Evolutionary conservation across 2,888 invertebrate genomes (phyloP).

Genomic region (Alcis repandata): DNA sequence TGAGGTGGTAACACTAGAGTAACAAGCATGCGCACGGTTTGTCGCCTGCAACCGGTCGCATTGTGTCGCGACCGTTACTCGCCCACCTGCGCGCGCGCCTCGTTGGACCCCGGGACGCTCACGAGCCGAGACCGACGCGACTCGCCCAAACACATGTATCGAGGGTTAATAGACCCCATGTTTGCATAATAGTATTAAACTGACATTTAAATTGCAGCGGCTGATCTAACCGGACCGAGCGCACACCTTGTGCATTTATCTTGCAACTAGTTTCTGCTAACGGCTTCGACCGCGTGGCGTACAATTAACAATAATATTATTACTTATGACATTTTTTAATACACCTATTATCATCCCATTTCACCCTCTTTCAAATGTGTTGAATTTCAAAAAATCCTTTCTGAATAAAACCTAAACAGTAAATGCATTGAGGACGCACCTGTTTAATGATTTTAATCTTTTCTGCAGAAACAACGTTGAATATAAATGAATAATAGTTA

Average conservation of each 20-base stretch:
- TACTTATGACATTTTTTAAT: too few relatives aligned
- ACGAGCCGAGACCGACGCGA: constrained; percentile 80
- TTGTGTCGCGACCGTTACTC: constrained; percentile 77
- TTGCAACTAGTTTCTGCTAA: neutral
- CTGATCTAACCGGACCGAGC: constrained; percentile 32
- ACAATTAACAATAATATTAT: too few relatives aligned
- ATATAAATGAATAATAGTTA: constrained; percentile 5
- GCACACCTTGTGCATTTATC: constrained; percentile 39
- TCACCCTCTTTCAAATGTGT: too few relatives aligned
- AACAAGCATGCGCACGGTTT: constrained; percentile 43
- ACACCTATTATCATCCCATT: too few relatives aligned
- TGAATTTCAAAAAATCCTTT: too few relatives aligned
- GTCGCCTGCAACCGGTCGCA: constrained; percentile 61
- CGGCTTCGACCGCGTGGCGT: too few relatives aligned
- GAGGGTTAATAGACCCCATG: constrained; percentile 57
- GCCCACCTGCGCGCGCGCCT: constrained; percentile 78
- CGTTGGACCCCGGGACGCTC: constrained; percentile 63
- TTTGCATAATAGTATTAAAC: constrained; percentile 53
- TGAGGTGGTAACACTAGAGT: constrained; percentile 19
- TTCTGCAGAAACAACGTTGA: constrained; percentile 18
- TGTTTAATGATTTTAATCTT: constrained; percentile 23
- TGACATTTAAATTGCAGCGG: constrained; percentile 45
- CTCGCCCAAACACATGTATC: constrained; percentile 61
- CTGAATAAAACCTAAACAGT: too few relatives aligned
- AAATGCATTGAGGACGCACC: constrained; percentile 23